Evolutionary conservation across 2,797 vertebrate genomes (phyloP).

Genomic region (Hemibagrus guttatus): DNA sequence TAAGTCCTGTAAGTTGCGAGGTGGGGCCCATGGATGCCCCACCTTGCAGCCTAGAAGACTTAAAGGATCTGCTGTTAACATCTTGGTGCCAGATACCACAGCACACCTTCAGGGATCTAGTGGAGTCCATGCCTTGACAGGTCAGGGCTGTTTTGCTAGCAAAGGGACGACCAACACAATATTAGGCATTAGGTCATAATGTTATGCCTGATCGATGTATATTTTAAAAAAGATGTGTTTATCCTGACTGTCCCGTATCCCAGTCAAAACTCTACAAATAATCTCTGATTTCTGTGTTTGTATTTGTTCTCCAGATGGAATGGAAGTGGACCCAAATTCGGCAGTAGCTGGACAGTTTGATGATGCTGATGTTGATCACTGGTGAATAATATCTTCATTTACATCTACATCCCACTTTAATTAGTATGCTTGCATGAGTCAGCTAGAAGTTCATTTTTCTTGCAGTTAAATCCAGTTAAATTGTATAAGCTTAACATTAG

Average conservation of each 20-base stretch:
- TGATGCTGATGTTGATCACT: constrained; percentile 94
- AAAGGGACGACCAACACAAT: too few relatives aligned
- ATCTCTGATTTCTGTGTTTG: neutral
- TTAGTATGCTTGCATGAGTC: neutral
- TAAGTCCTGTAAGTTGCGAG: too few relatives aligned
- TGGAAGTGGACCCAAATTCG: constrained; percentile 88
- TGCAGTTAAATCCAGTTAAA: neutral
- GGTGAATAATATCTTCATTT: constrained; percentile 64
- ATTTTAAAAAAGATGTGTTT: neutral
- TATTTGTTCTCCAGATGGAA: constrained; percentile 79
- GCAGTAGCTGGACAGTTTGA: constrained; percentile 92
- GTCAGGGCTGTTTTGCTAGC: too few relatives aligned
- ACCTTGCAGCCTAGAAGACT: too few relatives aligned
- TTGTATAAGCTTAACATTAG: neutral
- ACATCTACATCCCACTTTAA: neutral
- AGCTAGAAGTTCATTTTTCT: neutral
- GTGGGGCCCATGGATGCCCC: too few relatives aligned
- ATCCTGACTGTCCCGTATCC: neutral
- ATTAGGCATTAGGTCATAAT: too few relatives aligned
- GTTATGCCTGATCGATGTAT: neutral
- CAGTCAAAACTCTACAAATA: neutral
- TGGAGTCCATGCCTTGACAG: too few relatives aligned
- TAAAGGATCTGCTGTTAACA: too few relatives aligned
- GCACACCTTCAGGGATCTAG: too few relatives aligned
- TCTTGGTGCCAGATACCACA: too few relatives aligned